Evolutionary conservation across 2,797 vertebrate genomes (phyloP), one percentile per base, ranked within the genome.

Genomic region (Lemur catta): DNA sequence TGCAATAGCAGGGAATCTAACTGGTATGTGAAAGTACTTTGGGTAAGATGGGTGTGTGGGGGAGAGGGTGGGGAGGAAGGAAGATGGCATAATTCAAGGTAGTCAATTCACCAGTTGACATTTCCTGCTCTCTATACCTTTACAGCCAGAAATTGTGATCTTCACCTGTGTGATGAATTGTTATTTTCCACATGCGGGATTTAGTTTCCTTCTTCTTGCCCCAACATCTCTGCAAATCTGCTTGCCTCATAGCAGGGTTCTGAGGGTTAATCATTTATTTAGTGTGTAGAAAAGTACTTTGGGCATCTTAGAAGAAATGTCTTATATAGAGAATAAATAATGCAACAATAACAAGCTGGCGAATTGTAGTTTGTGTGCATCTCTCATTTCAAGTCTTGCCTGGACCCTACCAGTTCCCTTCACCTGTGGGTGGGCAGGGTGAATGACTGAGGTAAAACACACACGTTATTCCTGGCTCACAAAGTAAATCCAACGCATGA

Each of bases 261-360:
- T 92, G 72, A 95, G 80, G 61, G 91, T 93, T 94, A 96, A 95
- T 96, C 67, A 97, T 96, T 97, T 97, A 95, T 93, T 97, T 93
- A 96, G 82, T 81, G 55, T 90, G 87, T 80, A 92, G 95, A 65
- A 97, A 96, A 93, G 76, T 95, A 96, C 79, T 91, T 93, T 59
- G 76, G 92, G 75, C 35, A 95, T 81, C 89, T 97, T 89, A 74
- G 74, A 96, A 96, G 89, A 95, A 96, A 90, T 96, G 78, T 59
- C 86, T 91, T 90, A 93, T 72, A 71, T 76, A 82, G 48, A 95
- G 79, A 92, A 95, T 97, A 96, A 97, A 96, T 88, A 97, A 94
- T 79, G 93, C 50, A 95, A 91, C 71, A 94, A 93, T 95, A 96
- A 96, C 94, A 91, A 87, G 94, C 43, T 28, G 3, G 89, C 50